These are phyloP conservation scores for Zeus faber DNA, from an alignment of 2,113 vertebrate species.

Conservation along the genomic window DNA sequence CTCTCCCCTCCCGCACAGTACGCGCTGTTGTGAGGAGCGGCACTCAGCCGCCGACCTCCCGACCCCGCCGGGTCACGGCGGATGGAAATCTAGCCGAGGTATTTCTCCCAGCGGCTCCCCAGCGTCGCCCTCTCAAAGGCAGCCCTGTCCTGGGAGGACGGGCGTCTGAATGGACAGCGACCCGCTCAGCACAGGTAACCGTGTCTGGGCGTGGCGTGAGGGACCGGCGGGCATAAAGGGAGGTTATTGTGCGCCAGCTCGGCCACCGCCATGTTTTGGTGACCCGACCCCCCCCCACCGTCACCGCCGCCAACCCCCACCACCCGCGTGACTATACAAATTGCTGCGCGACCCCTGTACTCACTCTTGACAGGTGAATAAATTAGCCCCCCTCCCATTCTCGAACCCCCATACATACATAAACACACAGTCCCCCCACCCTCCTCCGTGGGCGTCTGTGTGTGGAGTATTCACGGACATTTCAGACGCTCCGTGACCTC, in stretches of 20 bases:
- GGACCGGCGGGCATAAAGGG: constrained; percentile 6
- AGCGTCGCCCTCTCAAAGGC: too few relatives aligned
- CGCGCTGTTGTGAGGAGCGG: too few relatives aligned
- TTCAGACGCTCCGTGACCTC: constrained; percentile 45
- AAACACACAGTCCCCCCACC: background rate
- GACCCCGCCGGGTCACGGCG: too few relatives aligned
- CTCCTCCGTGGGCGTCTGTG: background rate
- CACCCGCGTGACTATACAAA: constrained; percentile 53
- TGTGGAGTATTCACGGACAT: constrained; percentile 48
- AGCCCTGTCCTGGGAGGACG: too few relatives aligned
- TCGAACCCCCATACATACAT: background rate
- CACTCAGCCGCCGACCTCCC: too few relatives aligned
- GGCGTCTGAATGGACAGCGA: constrained; percentile 8
- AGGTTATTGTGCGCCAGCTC: constrained; percentile 30
- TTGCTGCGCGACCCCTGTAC: constrained; percentile 51
- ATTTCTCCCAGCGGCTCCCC: too few relatives aligned
- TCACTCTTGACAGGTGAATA: constrained; percentile 62
- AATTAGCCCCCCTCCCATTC: constrained; percentile 16
- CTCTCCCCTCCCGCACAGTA: background rate
- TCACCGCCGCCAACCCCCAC: background rate
- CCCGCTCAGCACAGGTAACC: constrained; percentile 7
- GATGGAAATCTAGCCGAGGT: too few relatives aligned
- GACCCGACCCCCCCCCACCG: constrained; percentile 4
- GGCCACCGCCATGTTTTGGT: constrained; percentile 45
- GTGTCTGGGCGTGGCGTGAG: background rate